These are phyloP conservation scores for Lydus trimaculatus DNA, from an alignment of 2,888 invertebrate species.

Conservation along the genomic window DNA sequence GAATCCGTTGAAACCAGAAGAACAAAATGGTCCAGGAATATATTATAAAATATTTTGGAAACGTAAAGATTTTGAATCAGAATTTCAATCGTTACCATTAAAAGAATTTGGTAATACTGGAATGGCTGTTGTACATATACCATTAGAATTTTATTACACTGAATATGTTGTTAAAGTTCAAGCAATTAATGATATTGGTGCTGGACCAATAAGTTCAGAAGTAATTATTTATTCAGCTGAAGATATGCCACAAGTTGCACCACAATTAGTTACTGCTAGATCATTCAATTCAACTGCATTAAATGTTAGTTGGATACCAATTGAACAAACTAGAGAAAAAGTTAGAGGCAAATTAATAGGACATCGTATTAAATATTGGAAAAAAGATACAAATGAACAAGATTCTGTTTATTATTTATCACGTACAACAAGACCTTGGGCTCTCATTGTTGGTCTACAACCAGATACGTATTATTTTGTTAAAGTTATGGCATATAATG, in stretches of 20 bases:
- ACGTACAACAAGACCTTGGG: slow-evolving; percentile 82
- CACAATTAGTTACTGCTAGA: slow-evolving; percentile 78
- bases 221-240: slow-evolving; percentile 85
- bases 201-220: slow-evolving; percentile 81
- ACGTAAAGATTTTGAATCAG: slow-evolving; percentile 72
- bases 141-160: slow-evolving; percentile 78
- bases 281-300: slow-evolving; percentile 92
- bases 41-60: slow-evolving; percentile 93
- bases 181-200: slow-evolving; percentile 77
- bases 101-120: slow-evolving; percentile 79
- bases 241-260: slow-evolving; percentile 91
- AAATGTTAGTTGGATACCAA: slow-evolving; percentile 89
- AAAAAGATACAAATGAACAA: slow-evolving; percentile 75
- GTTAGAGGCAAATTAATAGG: slow-evolving; percentile 91
- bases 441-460: slow-evolving; percentile 90
- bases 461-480: slow-evolving; percentile 94
- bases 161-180: slow-evolving; percentile 88
- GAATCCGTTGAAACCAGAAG: slow-evolving; percentile 76
- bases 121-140: slow-evolving; percentile 79
- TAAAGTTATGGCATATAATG: slow-evolving; percentile 94
- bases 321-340: slow-evolving; percentile 82
- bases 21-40: slow-evolving; percentile 89
- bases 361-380: slow-evolving; percentile 95
- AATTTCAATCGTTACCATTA: slow-evolving; percentile 77
- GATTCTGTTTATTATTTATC: slow-evolving; percentile 85